Conservation (phyloP, 2,888 invertebrate genomes). For the Heliconius ethilla region DNA sequence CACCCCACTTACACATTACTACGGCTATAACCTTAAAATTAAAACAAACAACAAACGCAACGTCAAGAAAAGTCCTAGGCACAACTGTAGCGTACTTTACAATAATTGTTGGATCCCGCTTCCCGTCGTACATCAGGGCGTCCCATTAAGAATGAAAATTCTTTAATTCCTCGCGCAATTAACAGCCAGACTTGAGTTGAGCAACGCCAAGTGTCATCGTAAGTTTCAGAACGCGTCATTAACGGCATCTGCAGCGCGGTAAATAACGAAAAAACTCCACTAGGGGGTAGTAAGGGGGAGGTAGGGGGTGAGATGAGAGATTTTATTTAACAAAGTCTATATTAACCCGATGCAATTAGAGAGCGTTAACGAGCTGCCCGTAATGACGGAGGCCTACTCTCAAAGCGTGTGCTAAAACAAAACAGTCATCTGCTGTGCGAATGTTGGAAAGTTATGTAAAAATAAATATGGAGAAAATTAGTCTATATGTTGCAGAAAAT, state of each 20-base stretch:
- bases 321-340: slow-evolving; percentile 83
- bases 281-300: slow-evolving; percentile 54
- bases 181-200: slow-evolving; percentile 65
- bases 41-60: slow-evolving; percentile 25
- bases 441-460: background rate
- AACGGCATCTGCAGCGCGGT: slow-evolving; percentile 80
- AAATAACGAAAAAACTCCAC: slow-evolving; percentile 75
- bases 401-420: slow-evolving; percentile 46
- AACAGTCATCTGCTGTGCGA: slow-evolving; percentile 39
- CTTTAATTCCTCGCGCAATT: slow-evolving; percentile 80
- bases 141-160: slow-evolving; percentile 76
- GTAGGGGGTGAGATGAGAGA: slow-evolving; percentile 72
- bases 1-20: background rate
- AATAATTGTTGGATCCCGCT: slow-evolving; percentile 41
- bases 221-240: slow-evolving; percentile 81
- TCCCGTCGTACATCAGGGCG: slow-evolving; percentile 56
- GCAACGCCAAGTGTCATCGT: slow-evolving; percentile 80
- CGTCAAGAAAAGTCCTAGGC: slow-evolving; percentile 30
- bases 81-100: slow-evolving; percentile 37
- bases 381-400: slow-evolving; percentile 76
- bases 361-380: slow-evolving; percentile 79
- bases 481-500: slow-evolving; percentile 13
- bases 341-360: slow-evolving; percentile 82
- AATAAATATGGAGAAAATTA: slow-evolving; percentile 15
- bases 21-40: slow-evolving; percentile 8